These are phyloP conservation scores for Phenacoccus solenopsis DNA, from an alignment of 1,140 invertebrate genomes.

Conservation along the genomic window DNA sequence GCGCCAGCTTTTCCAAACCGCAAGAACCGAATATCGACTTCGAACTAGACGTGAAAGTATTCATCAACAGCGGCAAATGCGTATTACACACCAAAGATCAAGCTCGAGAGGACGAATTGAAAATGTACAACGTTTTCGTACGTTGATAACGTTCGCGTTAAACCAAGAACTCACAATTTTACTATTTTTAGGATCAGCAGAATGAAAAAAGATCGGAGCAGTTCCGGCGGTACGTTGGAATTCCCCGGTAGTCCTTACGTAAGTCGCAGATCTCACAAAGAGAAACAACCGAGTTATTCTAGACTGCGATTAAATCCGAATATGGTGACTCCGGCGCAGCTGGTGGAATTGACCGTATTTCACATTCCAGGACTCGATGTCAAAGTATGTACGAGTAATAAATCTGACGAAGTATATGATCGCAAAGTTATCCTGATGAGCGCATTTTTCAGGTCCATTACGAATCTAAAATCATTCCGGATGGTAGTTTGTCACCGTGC, in stretches of 20 bases:
- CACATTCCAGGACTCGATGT: conserved; percentile 89
- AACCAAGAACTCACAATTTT: too few species aligned
- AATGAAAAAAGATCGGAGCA: conserved; percentile 56
- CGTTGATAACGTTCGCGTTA: too few species aligned
- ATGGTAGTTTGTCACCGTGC: conserved; percentile 38
- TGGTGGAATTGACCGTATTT: conserved; percentile 79
- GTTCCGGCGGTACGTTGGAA: conserved; percentile 55
- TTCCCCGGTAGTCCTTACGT: conserved; percentile 41
- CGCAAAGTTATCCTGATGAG: conserved; percentile 20
- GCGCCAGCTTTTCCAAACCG: conserved; percentile 36
- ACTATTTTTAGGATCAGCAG: conserved; percentile 38
- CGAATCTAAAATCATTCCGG: conserved; percentile 65
- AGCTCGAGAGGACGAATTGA: conserved; percentile 53
- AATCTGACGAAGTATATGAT: too few species aligned
- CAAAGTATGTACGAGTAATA: conserved; percentile 65
- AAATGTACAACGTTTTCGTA: conserved; percentile 37
- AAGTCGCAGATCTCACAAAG: conserved; percentile 36
- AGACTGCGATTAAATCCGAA: conserved; percentile 30
- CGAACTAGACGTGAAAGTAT: conserved; percentile 89
- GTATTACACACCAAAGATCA: conserved; percentile 86
- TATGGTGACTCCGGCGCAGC: conserved; percentile 35
- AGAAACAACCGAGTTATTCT: conserved; percentile 37
- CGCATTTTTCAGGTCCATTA: conserved; percentile 54
- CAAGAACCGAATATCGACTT: conserved; percentile 92
- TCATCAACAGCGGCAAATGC: conserved; percentile 94